Percentiles rank a stretch among this genome's conserved stretches.
Evolutionary conservation across 1,140 invertebrate species (phyloP).

Genomic region (Anoplolepis gracilipes): DNA sequence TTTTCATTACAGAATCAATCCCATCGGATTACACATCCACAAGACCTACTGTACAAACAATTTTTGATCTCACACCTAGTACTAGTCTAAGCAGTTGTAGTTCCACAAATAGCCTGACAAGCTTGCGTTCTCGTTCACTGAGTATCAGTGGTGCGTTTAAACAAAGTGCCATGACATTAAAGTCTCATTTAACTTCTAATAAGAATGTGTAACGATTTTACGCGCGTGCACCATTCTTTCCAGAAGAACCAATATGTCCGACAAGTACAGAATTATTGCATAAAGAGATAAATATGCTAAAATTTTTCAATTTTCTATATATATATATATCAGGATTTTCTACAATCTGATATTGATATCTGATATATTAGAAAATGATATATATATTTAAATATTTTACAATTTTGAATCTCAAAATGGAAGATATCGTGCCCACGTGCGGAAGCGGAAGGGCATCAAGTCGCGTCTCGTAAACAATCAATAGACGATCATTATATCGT

Average conservation of each 20-base stretch:
- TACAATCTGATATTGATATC: background rate
- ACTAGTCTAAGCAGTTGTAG: constrained; percentile 84
- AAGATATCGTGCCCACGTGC: background rate
- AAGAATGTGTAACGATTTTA: constrained; percentile 79
- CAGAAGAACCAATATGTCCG: background rate
- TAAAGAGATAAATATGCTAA: background rate
- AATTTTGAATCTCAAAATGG: constrained; percentile 1
- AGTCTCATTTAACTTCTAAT: constrained; percentile 83
- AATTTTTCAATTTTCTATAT: background rate
- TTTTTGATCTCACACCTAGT: constrained; percentile 85
- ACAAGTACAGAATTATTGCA: background rate
- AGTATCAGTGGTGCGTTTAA: constrained; percentile 82
- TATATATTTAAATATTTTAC: constrained; percentile 17
- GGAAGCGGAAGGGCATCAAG: too few species aligned
- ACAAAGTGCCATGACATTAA: constrained; percentile 77
- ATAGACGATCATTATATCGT: background rate
- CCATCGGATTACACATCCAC: constrained; percentile 78
- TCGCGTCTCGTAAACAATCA: background rate
- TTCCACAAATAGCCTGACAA: constrained; percentile 75
- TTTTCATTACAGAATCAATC: constrained; percentile 80
- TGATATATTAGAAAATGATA: background rate
- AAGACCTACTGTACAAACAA: constrained; percentile 85
- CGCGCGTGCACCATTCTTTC: constrained; percentile 5
- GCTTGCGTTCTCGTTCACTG: constrained; percentile 83
- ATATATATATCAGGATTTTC: constrained; percentile 8